Conservation (phyloP, 2,113 vertebrate genomes). For the Ovis canadensis region DNA sequence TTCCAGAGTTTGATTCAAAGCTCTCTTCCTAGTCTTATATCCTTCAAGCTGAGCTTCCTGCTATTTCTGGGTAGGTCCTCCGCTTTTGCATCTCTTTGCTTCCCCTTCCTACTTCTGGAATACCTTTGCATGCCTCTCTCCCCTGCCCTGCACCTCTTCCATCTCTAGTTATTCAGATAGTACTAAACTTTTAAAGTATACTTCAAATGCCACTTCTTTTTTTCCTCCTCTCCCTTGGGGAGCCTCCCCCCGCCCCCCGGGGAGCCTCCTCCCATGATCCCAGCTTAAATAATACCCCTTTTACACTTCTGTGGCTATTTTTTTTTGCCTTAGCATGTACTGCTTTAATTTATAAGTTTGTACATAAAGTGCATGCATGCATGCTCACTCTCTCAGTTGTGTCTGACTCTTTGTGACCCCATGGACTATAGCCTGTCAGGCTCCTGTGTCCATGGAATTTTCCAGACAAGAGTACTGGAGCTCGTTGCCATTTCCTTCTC, state of each 20-base stretch:
- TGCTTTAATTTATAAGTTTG: not conserved
- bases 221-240: not conserved
- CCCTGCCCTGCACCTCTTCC: not conserved
- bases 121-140: not conserved
- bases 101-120: not conserved
- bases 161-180: not conserved
- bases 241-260: not conserved
- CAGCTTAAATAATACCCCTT: not conserved
- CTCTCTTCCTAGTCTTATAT: not conserved
- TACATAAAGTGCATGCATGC: not conserved
- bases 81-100: not conserved
- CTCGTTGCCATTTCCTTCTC: not conserved
- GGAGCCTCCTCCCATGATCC: not conserved
- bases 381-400: not conserved
- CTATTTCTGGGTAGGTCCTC: not conserved
- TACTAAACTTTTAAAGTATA: not conserved
- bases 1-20: not conserved
- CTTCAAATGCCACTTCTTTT: not conserved
- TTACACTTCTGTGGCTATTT: not conserved
- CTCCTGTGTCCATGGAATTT: not conserved
- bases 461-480: not conserved
- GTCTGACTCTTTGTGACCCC: not conserved
- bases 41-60: not conserved
- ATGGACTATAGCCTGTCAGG: not conserved
- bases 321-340: not conserved